Evolutionary conservation across 2,888 invertebrate genomes (phyloP), one percentile per base, ranked within the genome.

Genomic region (Andrena bucephala): DNA sequence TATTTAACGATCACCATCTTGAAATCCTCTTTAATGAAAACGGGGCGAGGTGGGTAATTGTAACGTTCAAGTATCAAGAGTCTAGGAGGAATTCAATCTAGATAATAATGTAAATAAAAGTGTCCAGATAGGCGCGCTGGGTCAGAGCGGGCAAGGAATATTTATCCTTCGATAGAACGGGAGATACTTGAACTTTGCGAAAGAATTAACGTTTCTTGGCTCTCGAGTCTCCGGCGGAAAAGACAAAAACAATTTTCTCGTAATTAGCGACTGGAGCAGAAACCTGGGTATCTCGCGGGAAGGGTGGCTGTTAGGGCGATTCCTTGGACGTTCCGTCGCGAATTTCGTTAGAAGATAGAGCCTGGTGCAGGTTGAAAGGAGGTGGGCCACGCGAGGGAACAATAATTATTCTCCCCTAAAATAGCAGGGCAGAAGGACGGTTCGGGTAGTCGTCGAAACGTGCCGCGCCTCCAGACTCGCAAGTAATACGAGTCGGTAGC

Each of bases 401-500:
- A 62, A 77, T 72, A 77, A 84, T 85, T 84, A 74, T 85, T 86
- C 59, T 57, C 62, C 31, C 62, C 24, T 68, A 60, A 70, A 84
- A 74, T 77, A 74, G 57, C 31, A 71, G 54, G 63, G 29, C 16
- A 1, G 52, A 57, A 24, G 20, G 77, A 68, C 72, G 72, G 63
- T 16, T 73, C 31, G 36, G 54, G 31, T 66, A 74, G 29, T 52
- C 10, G 65, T 36, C 60, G 73, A 73, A 77, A 86, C 77, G 80
- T 74, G 83, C 57, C 27, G 71, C 67, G 54, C 69, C 72, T 72
- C 3, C 24, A 16, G 59, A 83, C 60, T 62, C 24, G 77, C 69
- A 50, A 85, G 85, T 85, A 65, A 81, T 70, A 67, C 72, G 48
- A 75, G 84, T 84, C 85, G 48, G 54, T 72, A 42, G 50, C 69